phyloP scores from a whole-genome alignment of 2,797 vertebrate species.

The Neomorphus geoffroyi region DNA sequence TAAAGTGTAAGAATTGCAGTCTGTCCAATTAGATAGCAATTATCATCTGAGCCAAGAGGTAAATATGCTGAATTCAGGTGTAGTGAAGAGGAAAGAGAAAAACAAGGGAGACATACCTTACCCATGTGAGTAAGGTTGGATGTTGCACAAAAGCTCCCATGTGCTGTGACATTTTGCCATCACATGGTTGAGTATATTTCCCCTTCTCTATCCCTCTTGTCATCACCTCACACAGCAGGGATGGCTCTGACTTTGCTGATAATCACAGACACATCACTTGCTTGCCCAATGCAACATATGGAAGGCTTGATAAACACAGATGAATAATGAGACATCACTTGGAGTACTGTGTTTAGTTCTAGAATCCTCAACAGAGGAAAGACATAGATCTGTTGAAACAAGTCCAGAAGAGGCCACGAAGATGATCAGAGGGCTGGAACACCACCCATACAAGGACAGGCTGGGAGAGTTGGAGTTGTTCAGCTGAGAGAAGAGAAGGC shows the following conservation, averaged over 20 bases:
- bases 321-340: background rate
- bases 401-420: too few species aligned
- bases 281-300: background rate
- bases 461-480: too few species aligned
- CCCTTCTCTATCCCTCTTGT: background rate
- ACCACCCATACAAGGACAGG: too few species aligned
- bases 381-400: too few species aligned
- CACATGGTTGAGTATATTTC: background rate
- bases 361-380: too few species aligned
- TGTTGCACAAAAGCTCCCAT: background rate
- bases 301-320: fast-evolving
- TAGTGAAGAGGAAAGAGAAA: background rate
- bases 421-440: too few species aligned
- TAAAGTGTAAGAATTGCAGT: background rate
- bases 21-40: background rate
- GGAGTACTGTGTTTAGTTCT: too few species aligned
- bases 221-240: background rate
- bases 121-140: background rate
- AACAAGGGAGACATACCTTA: background rate
- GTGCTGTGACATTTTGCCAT: background rate
- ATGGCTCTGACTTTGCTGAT: background rate
- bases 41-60: background rate
- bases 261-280: background rate
- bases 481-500: too few species aligned
- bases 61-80: background rate